Base-by-base conservation (phyloP, 2,888 invertebrate genomes). In the Drosophila neoperkinsi region DNA sequence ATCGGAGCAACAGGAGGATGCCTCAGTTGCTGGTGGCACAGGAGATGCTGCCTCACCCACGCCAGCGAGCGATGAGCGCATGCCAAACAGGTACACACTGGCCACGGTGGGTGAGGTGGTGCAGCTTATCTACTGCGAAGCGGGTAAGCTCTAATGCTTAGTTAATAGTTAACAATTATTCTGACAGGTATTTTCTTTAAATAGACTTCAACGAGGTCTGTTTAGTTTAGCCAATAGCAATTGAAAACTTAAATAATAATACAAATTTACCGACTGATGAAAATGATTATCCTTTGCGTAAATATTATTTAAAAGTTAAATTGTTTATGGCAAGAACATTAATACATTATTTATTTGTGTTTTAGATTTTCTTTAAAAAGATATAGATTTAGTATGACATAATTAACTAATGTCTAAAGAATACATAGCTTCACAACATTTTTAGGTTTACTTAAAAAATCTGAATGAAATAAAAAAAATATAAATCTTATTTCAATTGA, bases 31-130 rank as follows among this genome's bases (percentile, higher is more conserved):
- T 16, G 56, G 71, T 16, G 43, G 63, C 28, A 28, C 52, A 18
- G 80, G 62, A 18, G 82, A 73, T 46, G 50, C 67, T n/a, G 31
- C 52, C 5, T 61, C 68, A 41, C 71, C 55, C 0, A 38, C 62
- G 61, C 77, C 57, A 74, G 79, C 38, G 51, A 33, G n/a, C 34
- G 91, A 92, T 59, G 87, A 91, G 55, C 79, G 87, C 4, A 77
- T 83, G 46, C 92, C 91, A 0, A 74, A 68, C 16, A 92, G 92
- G 65, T 91, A 95, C 79, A 94, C 95, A 1, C 95, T 97, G 89
- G 96, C 96, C 1, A 96, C 96, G 0, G 96, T 96, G 1, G 96
- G 96, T 79, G 94, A 95, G 83, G 96, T 96, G 7, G 94, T 95
- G 56, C 95, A 95, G 88, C 94, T 97, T 57, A 93, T 95, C 0